Base-by-base conservation (phyloP, 2,797 vertebrate genomes). In the Neoniphon sammara region DNA sequence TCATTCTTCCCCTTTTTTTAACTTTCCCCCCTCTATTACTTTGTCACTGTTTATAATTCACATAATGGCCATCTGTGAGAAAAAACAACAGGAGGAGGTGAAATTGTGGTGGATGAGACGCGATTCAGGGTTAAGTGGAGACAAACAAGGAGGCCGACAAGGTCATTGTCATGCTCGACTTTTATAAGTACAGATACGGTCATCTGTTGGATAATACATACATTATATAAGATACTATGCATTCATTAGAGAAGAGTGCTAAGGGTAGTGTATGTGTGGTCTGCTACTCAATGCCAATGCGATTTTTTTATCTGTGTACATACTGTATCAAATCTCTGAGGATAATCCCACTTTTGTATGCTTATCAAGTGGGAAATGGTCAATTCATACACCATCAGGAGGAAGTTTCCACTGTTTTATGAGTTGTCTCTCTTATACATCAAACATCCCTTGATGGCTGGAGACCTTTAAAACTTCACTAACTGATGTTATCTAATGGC, bases 51-150 rank as follows among this genome's bases (percentile, higher is more conserved):
- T 75, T 74, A 44, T 30, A 23, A 56, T 23, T 1, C 70, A 73
- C 52, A 47, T 30, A 56, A 42, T 27, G 18, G 64, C 42, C 34
- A 52, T 63, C 60, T 60, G 69, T 42, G 27, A 27, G 4, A 49
- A 20, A 8, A 50, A 21, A 21, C 21, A 20, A 9, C 20, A 21
- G 49, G 49, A 20, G 49, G 18, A 7, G 39, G 39, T 42, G n/a
- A 50, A 6, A 50, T 9, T 12, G 47, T 46, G 25, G 7, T 5
- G 23, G 31, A 62, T 5, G 23, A 55, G 74, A 75, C 14, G 27
- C 27, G 63, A 49, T 69, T 36, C 55, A 73, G 70, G 65, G 70
- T 77, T 69, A 70, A 11, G 39, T 11, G 39, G 36, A 68, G 27
- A 75, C 31, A 27, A 62, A 57, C 30, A 61, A n/a, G 15, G 36